These are phyloP conservation scores for Glossosoma conforme DNA, from an alignment of 1,140 invertebrate genomes.

Conservation along the genomic window DNA sequence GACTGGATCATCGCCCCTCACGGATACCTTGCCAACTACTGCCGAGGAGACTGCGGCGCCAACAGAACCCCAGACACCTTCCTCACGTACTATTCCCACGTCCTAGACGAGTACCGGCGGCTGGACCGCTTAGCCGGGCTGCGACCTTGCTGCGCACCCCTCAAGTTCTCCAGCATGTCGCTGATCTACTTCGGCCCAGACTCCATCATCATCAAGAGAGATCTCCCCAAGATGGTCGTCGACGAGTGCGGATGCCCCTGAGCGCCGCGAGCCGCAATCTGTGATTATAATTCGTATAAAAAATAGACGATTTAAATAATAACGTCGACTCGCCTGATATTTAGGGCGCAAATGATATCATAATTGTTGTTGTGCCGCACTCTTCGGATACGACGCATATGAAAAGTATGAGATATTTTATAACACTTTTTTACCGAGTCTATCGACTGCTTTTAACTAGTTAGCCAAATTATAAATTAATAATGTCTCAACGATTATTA, in stretches of 20 bases:
- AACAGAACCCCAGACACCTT: slow-evolving; percentile 77
- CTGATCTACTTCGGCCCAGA: slow-evolving; percentile 90
- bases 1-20: slow-evolving; percentile 91
- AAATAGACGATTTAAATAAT: no score
- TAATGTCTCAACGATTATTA: slow-evolving; percentile 21
- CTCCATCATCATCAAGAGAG: slow-evolving; percentile 86
- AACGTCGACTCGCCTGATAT: background rate
- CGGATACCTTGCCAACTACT: slow-evolving; percentile 92
- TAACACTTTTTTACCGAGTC: slow-evolving; percentile 31
- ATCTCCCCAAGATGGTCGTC: slow-evolving; percentile 94
- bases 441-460: slow-evolving; percentile 31
- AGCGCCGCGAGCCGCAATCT: slow-evolving; percentile 30
- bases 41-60: slow-evolving; percentile 76
- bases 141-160: slow-evolving; percentile 88
- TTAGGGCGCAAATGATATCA: slow-evolving; percentile 20
- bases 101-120: slow-evolving; percentile 82
- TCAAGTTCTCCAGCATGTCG: slow-evolving; percentile 88
- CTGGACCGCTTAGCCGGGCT: slow-evolving; percentile 68
- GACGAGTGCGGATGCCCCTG: slow-evolving; percentile 93
- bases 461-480: slow-evolving; percentile 32
- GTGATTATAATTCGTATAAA: no score
- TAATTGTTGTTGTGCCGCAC: slow-evolving; percentile 14
- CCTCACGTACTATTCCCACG: slow-evolving; percentile 82
- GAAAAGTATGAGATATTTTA: slow-evolving; percentile 24
- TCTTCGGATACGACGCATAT: slow-evolving; percentile 8